Percentiles rank a stretch among this genome's conserved stretches.
Conservation (phyloP, 2,113 vertebrate genomes). For the Ochotona princeps region DNA sequence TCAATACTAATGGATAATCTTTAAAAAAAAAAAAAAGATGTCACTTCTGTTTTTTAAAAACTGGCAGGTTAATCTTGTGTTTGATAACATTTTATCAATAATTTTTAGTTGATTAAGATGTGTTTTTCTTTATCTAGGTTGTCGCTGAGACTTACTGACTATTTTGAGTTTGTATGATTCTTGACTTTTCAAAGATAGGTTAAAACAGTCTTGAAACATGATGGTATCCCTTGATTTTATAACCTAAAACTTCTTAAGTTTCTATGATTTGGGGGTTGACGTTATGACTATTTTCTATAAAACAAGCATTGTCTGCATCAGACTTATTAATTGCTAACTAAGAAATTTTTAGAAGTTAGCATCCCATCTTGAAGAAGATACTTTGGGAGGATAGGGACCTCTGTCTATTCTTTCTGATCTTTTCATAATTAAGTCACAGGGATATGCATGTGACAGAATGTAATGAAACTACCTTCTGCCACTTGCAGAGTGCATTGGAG, state of each 20-base stretch:
- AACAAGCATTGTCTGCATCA: neutral
- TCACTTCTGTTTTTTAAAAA: constrained; percentile 14
- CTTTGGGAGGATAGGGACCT: neutral
- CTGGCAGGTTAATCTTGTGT: neutral
- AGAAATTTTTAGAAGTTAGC: neutral
- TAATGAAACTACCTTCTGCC: neutral
- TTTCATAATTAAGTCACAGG: neutral
- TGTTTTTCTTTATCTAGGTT: neutral
- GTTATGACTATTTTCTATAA: neutral
- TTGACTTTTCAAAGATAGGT: neutral
- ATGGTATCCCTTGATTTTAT: neutral
- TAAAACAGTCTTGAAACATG: constrained; percentile 26
- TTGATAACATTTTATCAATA: neutral
- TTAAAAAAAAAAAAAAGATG: too few relatives aligned
- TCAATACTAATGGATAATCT: too few relatives aligned
- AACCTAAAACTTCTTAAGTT: neutral
- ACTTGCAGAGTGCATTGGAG: neutral
- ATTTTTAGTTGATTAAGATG: neutral
- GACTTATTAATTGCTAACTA: neutral
- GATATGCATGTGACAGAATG: neutral
- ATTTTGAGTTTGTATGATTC: constrained; percentile 5
- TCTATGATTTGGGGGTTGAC: neutral
- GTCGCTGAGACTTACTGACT: neutral
- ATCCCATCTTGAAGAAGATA: neutral
- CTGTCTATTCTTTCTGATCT: neutral